Evolutionary conservation across 1,140 invertebrate species (phyloP).

Genomic region (Drosophila orosa): DNA sequence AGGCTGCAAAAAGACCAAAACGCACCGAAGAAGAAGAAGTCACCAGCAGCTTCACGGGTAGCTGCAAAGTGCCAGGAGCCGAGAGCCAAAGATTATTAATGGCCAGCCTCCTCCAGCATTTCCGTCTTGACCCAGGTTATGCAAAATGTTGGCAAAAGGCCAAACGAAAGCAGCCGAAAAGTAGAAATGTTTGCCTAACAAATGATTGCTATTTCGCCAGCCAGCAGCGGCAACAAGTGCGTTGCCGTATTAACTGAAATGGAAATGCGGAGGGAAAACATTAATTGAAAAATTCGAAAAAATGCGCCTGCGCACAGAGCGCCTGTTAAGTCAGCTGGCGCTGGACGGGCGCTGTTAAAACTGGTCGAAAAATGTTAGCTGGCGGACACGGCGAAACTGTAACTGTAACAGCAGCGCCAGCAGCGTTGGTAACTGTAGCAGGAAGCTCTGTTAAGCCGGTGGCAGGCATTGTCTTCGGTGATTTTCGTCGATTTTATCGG

Average conservation of each 20-base stretch:
- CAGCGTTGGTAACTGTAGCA: constrained; percentile 37
- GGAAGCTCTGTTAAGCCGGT: constrained; percentile 57
- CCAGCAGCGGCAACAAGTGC: constrained; percentile 51
- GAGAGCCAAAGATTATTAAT: constrained; percentile 71
- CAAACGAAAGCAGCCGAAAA: constrained; percentile 75
- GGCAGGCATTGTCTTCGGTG: constrained; percentile 63
- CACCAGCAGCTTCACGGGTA: constrained; percentile 39
- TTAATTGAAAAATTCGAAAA: constrained; percentile 64
- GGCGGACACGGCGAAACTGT: constrained; percentile 4
- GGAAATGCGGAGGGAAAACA: constrained; percentile 43
- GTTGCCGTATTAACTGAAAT: constrained; percentile 66
- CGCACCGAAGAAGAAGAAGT: constrained; percentile 60
- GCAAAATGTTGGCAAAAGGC: constrained; percentile 79
- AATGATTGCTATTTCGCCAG: constrained; percentile 71
- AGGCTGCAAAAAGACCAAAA: constrained; percentile 48
- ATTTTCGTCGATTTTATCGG: constrained; percentile 70
- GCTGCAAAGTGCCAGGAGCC: constrained; percentile 32
- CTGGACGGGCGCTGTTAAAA: constrained; percentile 35
- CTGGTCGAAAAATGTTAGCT: constrained; percentile 49
- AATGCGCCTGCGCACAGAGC: constrained; percentile 27
- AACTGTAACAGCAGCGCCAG: constrained; percentile 1
- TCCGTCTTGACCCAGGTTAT: constrained; percentile 81
- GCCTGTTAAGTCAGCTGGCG: constrained; percentile 14
- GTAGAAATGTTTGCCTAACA: constrained; percentile 76
- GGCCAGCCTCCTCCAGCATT: constrained; percentile 71